Conservation (phyloP, 2,797 vertebrate genomes). For the Malurus leucopterus region DNA sequence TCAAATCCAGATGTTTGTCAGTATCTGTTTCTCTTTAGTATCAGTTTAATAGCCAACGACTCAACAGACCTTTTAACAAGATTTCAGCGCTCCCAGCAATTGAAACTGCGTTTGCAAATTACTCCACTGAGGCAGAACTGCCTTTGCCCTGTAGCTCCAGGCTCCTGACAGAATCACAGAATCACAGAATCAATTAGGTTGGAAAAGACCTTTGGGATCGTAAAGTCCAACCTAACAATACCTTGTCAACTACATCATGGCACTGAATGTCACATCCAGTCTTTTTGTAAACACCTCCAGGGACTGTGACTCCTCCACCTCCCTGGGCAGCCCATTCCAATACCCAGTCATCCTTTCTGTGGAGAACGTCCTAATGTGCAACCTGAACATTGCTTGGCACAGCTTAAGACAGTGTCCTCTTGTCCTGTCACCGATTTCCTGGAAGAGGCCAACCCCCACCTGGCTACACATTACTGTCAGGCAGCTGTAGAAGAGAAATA, state of each 20-base stretch:
- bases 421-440: neutral
- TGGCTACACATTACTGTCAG: no score
- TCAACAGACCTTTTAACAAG: neutral
- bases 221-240: neutral
- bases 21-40: neutral
- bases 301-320: no score
- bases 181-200: neutral
- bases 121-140: neutral
- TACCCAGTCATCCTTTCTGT: neutral
- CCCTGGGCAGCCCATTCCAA: no score
- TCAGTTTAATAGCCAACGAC: neutral
- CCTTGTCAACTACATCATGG: neutral
- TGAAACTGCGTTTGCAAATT: neutral
- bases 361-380: no score
- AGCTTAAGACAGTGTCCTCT: neutral
- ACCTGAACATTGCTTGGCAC: neutral
- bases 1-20: neutral
- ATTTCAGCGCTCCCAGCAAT: neutral
- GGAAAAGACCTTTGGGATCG: neutral
- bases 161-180: neutral
- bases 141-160: fast-evolving
- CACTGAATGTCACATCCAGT: neutral
- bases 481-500: neutral
- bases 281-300: neutral
- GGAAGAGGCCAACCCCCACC: neutral